A percentile compares a stretch with the other conserved stretches of the same genome.
Conservation (phyloP, 2,113 vertebrate genomes). For the Alethe diademata region DNA sequence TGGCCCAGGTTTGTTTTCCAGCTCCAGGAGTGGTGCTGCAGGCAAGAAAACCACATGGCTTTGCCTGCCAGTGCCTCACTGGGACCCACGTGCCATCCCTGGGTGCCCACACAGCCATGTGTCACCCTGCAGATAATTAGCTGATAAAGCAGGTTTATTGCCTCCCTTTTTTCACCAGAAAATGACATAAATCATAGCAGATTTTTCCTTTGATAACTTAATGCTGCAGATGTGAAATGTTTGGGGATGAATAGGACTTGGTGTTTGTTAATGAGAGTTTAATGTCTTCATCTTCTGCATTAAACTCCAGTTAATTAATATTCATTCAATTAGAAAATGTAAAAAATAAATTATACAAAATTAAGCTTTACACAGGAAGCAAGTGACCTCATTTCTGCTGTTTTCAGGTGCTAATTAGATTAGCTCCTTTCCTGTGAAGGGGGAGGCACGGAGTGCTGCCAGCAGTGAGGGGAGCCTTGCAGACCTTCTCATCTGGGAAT, state of each 20-base stretch:
- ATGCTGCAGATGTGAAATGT: constrained; percentile 31
- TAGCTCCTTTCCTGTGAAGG: constrained; percentile 7
- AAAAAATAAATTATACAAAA: constrained; percentile 66
- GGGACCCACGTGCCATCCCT: neutral
- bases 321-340: constrained; percentile 72
- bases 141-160: constrained; percentile 24
- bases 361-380: constrained; percentile 62
- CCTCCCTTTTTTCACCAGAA: neutral
- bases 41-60: neutral
- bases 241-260: constrained; percentile 34
- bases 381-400: constrained; percentile 60
- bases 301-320: constrained; percentile 70
- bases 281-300: constrained; percentile 69
- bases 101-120: neutral
- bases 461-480: neutral
- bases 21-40: neutral
- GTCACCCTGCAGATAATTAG: neutral
- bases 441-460: neutral
- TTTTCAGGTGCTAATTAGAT: constrained; percentile 62
- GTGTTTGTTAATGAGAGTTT: constrained; percentile 67
- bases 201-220: constrained; percentile 31
- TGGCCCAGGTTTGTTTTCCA: neutral
- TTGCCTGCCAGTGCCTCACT: neutral
- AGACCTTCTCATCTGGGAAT: neutral
- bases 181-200: neutral